A percentile compares a stretch with the other conserved stretches of the same genome.
Evolutionary conservation across 2,888 invertebrate species (phyloP).

Genomic region (Caenorhabditis sp.): DNA sequence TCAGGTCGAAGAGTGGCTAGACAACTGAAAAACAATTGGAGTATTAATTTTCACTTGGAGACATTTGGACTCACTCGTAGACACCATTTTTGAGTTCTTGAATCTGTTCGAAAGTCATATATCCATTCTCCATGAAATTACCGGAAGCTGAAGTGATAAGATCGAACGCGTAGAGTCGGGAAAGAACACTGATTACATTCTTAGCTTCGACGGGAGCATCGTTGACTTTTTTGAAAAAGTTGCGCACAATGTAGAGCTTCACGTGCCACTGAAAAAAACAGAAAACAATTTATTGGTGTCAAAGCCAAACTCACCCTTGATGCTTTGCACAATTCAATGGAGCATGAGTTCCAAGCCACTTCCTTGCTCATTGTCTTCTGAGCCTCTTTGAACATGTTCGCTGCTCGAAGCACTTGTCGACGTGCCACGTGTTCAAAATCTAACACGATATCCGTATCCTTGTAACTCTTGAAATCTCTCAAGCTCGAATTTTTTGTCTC

Average conservation of each 20-base stretch:
- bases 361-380: constrained; percentile 76
- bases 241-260: constrained; percentile 81
- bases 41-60: no score
- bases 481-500: constrained; percentile 8
- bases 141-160: constrained; percentile 39
- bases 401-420: constrained; percentile 48
- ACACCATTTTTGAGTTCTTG: constrained; percentile 45
- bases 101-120: constrained; percentile 52
- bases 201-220: constrained; percentile 73
- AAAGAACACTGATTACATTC: constrained; percentile 40
- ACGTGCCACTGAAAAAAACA: constrained; percentile 79
- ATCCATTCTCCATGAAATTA: constrained; percentile 51
- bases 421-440: constrained; percentile 64
- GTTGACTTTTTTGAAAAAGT: constrained; percentile 74
- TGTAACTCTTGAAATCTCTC: constrained; percentile 16
- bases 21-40: constrained; percentile 18
- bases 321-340: constrained; percentile 83
- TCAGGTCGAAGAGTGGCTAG: constrained; percentile 82
- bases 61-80: constrained; percentile 19
- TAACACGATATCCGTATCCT: constrained; percentile 41
- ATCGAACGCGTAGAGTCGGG: constrained; percentile 47
- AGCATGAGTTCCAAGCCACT: constrained; percentile 87
- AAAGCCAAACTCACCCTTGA: constrained; percentile 81
- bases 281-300: no score
- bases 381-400: constrained; percentile 32